These are phyloP conservation scores for Macrocentrus cingulum DNA, from an alignment of 1,140 invertebrate species.

Conservation along the genomic window DNA sequence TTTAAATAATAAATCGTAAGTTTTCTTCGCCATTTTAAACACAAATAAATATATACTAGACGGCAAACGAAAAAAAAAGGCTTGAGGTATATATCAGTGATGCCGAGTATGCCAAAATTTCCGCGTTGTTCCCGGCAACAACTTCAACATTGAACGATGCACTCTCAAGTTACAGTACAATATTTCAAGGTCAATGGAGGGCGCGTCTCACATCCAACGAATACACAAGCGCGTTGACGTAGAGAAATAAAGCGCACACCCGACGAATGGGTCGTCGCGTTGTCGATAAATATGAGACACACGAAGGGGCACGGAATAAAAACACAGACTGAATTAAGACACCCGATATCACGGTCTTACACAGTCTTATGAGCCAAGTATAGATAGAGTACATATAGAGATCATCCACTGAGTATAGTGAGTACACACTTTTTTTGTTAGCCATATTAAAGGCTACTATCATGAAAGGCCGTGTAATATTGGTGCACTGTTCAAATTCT, in stretches of 20 bases:
- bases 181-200: conserved; percentile 28
- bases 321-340: conserved; percentile 10
- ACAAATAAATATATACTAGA: not conserved
- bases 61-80: not conserved
- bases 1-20: conserved; percentile 98
- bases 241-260: not conserved
- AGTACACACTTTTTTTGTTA: too few species aligned
- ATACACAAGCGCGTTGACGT: conserved; percentile 3
- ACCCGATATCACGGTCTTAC: not conserved
- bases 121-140: not conserved
- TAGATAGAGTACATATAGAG: too few species aligned
- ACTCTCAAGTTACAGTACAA: not conserved
- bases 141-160: conserved; percentile 2
- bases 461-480: not conserved
- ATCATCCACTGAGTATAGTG: too few species aligned
- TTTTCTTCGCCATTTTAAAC: conserved; percentile 92
- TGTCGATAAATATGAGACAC: conserved; percentile 10
- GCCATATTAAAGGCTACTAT: too few species aligned
- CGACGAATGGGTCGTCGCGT: conserved; percentile 13
- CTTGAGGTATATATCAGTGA: not conserved
- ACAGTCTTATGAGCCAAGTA: too few species aligned
- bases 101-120: not conserved
- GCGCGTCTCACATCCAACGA: conserved; percentile 17
- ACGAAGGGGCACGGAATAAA: conserved; percentile 16
- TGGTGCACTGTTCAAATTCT: not conserved